Evolutionary conservation across 2,113 vertebrate genomes (phyloP).

Genomic region (Octodon degus): DNA sequence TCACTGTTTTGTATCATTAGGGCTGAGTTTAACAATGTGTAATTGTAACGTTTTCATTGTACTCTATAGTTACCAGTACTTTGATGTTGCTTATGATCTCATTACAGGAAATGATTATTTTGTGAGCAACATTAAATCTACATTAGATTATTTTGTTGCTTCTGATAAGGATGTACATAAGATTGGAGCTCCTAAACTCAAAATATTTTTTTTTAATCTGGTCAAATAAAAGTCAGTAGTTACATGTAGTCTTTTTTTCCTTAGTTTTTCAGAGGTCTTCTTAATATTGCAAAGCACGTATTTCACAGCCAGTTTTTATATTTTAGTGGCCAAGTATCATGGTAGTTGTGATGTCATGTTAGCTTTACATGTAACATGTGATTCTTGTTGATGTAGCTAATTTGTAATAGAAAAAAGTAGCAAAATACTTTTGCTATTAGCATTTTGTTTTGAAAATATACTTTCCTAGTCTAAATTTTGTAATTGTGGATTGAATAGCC

Average conservation of each 20-base stretch:
- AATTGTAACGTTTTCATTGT: not conserved
- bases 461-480: not conserved
- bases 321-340: not conserved
- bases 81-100: not conserved
- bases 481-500: not conserved
- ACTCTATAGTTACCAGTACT: not conserved
- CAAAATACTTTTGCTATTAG: not conserved
- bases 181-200: not conserved
- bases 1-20: not conserved
- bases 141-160: conserved; percentile 38
- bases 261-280: not conserved
- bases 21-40: not conserved
- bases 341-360: conserved; percentile 8
- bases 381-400: not conserved
- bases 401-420: conserved; percentile 7
- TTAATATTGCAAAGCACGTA: conserved; percentile 3
- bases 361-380: conserved; percentile 10
- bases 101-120: conserved; percentile 22
- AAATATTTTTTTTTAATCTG: conserved; percentile 34
- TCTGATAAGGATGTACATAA: conserved; percentile 1
- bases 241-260: not conserved
- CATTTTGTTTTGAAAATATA: conserved; percentile 53
- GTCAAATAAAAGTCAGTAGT: conserved; percentile 4
- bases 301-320: not conserved
- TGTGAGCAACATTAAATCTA: conserved; percentile 22